A percentile compares a stretch with the other conserved stretches of the same genome.
Evolutionary conservation across 2,113 vertebrate genomes (phyloP).

Genomic region (Pithys albifrons): DNA sequence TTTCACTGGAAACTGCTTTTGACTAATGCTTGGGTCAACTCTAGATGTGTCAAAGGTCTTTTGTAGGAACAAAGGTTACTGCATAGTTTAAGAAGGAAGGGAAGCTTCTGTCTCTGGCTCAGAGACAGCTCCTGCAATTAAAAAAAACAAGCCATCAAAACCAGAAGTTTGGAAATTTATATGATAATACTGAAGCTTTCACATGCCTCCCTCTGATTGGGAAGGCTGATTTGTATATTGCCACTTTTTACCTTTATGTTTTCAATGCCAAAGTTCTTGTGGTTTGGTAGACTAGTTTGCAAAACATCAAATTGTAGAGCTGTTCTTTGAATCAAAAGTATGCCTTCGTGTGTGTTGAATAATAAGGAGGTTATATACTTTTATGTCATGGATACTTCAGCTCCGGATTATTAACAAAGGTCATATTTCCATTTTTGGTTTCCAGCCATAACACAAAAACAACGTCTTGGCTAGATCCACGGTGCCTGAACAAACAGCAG

Average conservation of each 20-base stretch:
- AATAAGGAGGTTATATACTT: background rate
- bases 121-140: background rate
- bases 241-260: background rate
- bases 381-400: background rate
- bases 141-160: background rate
- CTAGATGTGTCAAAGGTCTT: background rate
- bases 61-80: background rate
- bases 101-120: background rate
- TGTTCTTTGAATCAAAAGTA: background rate
- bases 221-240: background rate
- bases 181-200: background rate
- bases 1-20: background rate
- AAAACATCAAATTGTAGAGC: background rate
- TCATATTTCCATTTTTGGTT: slow-evolving; percentile 65
- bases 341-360: slow-evolving; percentile 11
- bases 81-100: background rate
- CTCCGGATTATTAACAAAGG: slow-evolving; percentile 40
- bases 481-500: slow-evolving; percentile 98
- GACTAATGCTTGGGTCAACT: background rate
- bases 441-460: slow-evolving; percentile 99
- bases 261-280: background rate
- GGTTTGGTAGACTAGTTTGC: background rate
- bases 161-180: background rate
- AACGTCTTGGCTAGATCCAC: slow-evolving; percentile 98
- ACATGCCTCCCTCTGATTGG: background rate